Percentiles rank a stretch among this genome's conserved stretches.
Evolutionary conservation across 92 coral and sea anemone genomes (phyloP).

Genomic region (Actinostola sp.): DNA sequence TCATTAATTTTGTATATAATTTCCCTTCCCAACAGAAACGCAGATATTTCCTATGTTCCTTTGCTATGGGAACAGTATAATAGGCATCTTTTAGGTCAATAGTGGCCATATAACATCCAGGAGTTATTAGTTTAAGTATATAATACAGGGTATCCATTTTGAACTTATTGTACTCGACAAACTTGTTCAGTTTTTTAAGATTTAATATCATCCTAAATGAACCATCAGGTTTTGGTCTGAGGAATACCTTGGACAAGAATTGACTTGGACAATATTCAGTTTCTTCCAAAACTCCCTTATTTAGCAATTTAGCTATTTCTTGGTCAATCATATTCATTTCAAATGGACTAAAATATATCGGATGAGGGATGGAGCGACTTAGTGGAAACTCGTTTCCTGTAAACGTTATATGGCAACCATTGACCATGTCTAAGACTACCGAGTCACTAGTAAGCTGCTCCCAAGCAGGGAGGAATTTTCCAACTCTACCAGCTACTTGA

Average conservation of each 20-base stretch:
- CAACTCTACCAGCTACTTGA: conserved; percentile 44
- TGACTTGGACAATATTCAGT: conserved; percentile 5
- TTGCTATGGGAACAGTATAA: too few species aligned
- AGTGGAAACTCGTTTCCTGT: conserved; percentile 28
- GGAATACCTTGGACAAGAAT: conserved; percentile 43
- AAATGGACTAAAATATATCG: conserved; percentile 7
- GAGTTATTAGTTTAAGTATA: conserved; percentile 47
- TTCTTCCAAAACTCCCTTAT: conserved; percentile 39
- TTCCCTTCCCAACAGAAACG: conserved; percentile 32
- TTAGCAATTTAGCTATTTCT: conserved; percentile 39
- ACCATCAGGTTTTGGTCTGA: conserved; percentile 58
- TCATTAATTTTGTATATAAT: conserved; percentile 44
- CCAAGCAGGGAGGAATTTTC: conserved; percentile 38
- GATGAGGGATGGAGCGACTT: conserved; percentile 24
- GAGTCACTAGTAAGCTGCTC: conserved; percentile 39
- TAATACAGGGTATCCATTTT: too few species aligned
- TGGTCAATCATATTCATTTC: conserved; percentile 27
- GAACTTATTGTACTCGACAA: conserved; percentile 44
- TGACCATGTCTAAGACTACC: conserved; percentile 38
- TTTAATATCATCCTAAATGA: conserved; percentile 44
- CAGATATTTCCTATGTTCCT: conserved; percentile 27
- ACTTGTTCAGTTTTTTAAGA: conserved; percentile 51
- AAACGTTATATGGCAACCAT: conserved; percentile 51
- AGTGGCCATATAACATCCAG: conserved; percentile 57
- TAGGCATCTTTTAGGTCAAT: conserved; percentile 57